A percentile compares a stretch with the other conserved stretches of the same genome.
Evolutionary conservation across 2,888 invertebrate genomes (phyloP).

Genomic region (Acronicta leporina): DNA sequence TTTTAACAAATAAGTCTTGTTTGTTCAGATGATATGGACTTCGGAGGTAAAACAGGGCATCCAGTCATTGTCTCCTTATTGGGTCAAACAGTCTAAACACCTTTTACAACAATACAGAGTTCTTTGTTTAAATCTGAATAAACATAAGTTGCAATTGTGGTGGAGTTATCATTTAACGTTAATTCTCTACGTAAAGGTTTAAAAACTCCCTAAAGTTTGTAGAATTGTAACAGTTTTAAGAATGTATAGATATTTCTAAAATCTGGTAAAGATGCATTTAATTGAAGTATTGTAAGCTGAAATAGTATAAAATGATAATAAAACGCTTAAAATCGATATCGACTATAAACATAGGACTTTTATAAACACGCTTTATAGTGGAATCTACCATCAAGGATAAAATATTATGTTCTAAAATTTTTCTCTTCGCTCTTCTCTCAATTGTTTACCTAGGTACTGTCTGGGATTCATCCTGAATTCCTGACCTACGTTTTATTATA

Average conservation of each 20-base stretch:
- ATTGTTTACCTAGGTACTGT: no score
- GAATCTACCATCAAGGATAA: neutral
- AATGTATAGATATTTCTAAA: conserved; percentile 18
- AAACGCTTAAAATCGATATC: conserved; percentile 4
- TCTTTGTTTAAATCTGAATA: conserved; percentile 25
- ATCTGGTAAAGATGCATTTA: neutral
- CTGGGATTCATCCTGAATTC: no score
- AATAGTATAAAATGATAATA: conserved; percentile 3
- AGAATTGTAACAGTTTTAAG: conserved; percentile 15
- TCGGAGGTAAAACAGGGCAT: conserved; percentile 46
- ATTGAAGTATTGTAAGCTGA: neutral
- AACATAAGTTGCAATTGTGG: conserved; percentile 18
- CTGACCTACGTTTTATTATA: no score
- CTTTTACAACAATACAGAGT: conserved; percentile 11
- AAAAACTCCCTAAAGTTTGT: conserved; percentile 28
- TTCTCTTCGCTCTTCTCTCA: no score
- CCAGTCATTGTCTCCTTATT: conserved; percentile 48
- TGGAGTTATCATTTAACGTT: conserved; percentile 37
- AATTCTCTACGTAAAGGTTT: conserved; percentile 21
- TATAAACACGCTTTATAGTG: neutral
- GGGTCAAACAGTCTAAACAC: conserved; percentile 30
- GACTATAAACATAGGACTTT: conserved; percentile 1
- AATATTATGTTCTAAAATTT: no score
- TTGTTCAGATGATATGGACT: conserved; percentile 44
- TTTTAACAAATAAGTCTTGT: conserved; percentile 31